Base-by-base conservation (phyloP, 2,888 invertebrate genomes). In the Brenthis ino region DNA sequence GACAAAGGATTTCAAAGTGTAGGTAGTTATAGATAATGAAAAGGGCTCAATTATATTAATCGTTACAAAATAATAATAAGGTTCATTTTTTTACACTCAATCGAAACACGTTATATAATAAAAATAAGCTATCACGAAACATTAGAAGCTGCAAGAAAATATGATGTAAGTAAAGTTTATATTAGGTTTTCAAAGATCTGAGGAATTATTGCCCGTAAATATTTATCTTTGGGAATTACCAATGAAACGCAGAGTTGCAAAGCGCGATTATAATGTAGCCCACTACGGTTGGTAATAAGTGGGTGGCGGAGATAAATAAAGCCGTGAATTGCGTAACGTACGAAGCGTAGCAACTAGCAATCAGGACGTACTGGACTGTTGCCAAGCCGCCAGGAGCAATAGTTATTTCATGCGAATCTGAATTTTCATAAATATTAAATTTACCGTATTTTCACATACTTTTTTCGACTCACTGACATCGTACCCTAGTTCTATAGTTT, bases 361-460 rank as follows among this genome's bases (percentile, higher is more conserved):
- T 70, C 73, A 74, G 75, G 72, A 74, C 51, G n/a, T 68, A 60
- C 69, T 75, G 76, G 76, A 70, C 51, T 37, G n/a, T 48, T 75
- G 75, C 76, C 76, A 75, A 74, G 60, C 37, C 53, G 65, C 61
- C 12, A 54, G 57, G 63, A 57, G 64, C 69, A 58, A 71, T 66
- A 64, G 61, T 66, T 50, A 65, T 70, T 73, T 73, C 64, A 68
- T 70, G 66, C 64, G 65, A 68, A 55, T 65, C 53, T 28, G 16
- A 65, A 57, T 68, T 65, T 63, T 33, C 60, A 61, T 69, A 51
- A 56, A 65, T 65, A 69, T 53, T 48, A 60, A 61, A 65, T 64
- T 65, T 37, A 57, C 37, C 50, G 20, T 47, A 50, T 13, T 68
- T 57, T 64, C 28, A 54, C 28, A 14, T 51, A 64, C 37, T 28